Conservation (phyloP, 2,113 vertebrate genomes). For the Rutilus rutilus region DNA sequence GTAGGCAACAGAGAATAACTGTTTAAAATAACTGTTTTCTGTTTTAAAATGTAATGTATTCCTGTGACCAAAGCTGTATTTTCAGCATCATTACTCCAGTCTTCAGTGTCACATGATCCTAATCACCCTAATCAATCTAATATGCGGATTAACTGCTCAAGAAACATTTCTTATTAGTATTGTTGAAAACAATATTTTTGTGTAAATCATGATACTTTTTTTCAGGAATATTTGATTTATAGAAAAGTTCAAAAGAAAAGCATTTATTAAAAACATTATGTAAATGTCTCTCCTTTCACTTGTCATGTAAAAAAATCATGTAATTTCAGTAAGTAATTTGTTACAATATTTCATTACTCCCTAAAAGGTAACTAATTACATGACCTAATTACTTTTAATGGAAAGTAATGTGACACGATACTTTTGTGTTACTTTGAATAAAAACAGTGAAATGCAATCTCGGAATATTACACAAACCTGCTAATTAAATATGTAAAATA, state of each 20-base stretch:
- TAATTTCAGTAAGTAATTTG: too few species aligned
- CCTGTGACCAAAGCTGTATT: not conserved
- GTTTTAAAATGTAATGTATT: not conserved
- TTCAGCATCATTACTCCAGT: not conserved
- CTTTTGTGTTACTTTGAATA: too few species aligned
- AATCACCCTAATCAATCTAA: not conserved
- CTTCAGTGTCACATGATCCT: not conserved
- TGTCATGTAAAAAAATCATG: not conserved
- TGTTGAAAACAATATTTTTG: not conserved
- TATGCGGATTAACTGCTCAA: not conserved
- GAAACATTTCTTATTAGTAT: not conserved
- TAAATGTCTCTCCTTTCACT: not conserved
- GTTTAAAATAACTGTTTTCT: too few species aligned
- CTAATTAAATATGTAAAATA: too few species aligned
- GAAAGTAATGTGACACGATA: too few species aligned
- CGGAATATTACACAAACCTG: too few species aligned
- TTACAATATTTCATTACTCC: too few species aligned
- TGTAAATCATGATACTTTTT: not conserved
- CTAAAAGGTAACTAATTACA: too few species aligned
- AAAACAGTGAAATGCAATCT: too few species aligned
- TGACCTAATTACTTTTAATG: too few species aligned
- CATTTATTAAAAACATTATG: too few species aligned
- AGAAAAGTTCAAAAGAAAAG: not conserved
- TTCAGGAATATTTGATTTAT: not conserved
- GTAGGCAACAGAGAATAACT: not conserved